These are phyloP conservation scores for Phylloscopus trochilus DNA, from an alignment of 2,113 vertebrate genomes.

Conservation along the genomic window DNA sequence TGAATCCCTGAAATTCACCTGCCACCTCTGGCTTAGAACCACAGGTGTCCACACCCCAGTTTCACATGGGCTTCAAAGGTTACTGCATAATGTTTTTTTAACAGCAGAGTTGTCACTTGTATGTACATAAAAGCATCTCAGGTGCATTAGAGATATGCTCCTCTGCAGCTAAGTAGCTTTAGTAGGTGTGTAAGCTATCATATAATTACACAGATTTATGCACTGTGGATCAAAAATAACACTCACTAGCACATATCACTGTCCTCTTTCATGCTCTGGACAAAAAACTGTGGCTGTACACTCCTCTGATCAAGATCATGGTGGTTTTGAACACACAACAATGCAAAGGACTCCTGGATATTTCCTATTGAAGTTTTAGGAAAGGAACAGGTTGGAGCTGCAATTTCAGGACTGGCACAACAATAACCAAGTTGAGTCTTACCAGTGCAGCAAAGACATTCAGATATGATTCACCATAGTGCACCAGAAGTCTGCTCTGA, in stretches of 20 bases:
- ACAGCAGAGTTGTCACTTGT: background rate
- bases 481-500: background rate
- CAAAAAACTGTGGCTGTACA: background rate
- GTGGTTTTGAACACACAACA: background rate
- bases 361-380: background rate
- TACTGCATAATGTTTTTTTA: background rate
- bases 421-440: background rate
- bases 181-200: background rate
- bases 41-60: no score
- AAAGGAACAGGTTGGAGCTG: accelerated
- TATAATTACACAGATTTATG: background rate
- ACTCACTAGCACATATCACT: background rate
- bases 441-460: background rate
- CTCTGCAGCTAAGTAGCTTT: background rate
- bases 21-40: background rate
- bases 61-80: background rate
- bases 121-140: background rate
- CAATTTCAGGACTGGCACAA: background rate
- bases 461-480: background rate
- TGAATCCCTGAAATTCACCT: background rate
- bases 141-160: background rate
- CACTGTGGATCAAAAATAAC: background rate
- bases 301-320: background rate
- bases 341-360: background rate
- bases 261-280: background rate